Evolutionary conservation across 2,113 vertebrate genomes (phyloP).

Genomic region (Podiceps cristatus): DNA sequence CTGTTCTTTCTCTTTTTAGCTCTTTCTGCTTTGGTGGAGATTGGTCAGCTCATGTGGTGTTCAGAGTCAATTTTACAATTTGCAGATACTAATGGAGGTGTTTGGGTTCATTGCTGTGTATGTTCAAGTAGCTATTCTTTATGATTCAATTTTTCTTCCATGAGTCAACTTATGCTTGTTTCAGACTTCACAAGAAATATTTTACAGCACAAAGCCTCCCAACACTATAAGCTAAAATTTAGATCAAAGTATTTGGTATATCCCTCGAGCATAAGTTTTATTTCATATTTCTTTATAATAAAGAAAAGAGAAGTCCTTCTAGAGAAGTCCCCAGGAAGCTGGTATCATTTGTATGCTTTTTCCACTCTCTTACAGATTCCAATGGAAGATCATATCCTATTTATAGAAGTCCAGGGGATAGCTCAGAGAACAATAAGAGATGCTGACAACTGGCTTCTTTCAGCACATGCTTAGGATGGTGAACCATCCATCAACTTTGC

Average conservation of each 20-base stretch:
- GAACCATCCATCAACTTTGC: not conserved
- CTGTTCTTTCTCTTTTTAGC: not conserved
- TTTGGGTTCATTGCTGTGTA: not conserved
- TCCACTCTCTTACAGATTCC: not conserved
- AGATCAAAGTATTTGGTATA: not conserved
- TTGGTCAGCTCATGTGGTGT: not conserved
- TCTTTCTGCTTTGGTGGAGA: not conserved
- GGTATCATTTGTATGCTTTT: not conserved
- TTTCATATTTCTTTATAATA: not conserved
- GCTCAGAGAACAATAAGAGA: not conserved
- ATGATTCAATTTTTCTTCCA: conserved; percentile 30
- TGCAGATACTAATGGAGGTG: not conserved
- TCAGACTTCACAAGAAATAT: not conserved
- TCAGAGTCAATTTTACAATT: not conserved
- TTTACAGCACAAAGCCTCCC: not conserved
- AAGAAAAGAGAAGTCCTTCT: not conserved
- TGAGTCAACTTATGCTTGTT: not conserved
- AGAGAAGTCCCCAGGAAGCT: not conserved
- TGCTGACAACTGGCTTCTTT: not conserved
- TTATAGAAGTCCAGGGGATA: not conserved
- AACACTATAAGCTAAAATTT: not conserved
- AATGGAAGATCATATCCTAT: not conserved
- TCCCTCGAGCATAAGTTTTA: not conserved
- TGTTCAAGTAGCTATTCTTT: not conserved
- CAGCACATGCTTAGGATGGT: not conserved